These are phyloP conservation scores for Neoniphon sammara DNA, from an alignment of 2,797 vertebrate species.

Conservation along the genomic window DNA sequence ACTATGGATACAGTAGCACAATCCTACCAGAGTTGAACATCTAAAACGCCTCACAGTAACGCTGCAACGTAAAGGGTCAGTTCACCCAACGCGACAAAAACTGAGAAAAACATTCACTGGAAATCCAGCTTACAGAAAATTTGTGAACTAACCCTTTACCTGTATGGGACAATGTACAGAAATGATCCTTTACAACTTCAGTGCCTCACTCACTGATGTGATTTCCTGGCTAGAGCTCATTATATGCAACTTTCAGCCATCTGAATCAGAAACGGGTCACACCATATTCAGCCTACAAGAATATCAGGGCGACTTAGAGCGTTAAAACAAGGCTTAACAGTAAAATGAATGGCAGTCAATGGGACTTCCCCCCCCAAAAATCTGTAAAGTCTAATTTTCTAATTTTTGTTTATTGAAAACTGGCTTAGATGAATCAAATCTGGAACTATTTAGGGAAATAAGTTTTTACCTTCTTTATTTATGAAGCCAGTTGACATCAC, in stretches of 20 bases:
- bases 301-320: too few relatives aligned
- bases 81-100: background rate
- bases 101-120: background rate
- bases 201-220: background rate
- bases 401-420: too few relatives aligned
- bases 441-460: too few relatives aligned
- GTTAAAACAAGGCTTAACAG: too few relatives aligned
- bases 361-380: too few relatives aligned
- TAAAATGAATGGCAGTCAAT: too few relatives aligned
- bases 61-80: background rate
- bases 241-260: background rate
- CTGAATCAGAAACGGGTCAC: background rate
- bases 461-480: too few relatives aligned
- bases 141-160: conserved; percentile 11
- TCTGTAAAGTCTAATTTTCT: too few relatives aligned
- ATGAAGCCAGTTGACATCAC: too few relatives aligned
- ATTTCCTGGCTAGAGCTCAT: background rate
- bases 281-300: too few relatives aligned
- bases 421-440: too few relatives aligned
- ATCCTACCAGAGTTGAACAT: conserved; percentile 66
- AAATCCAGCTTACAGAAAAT: background rate
- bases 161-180: background rate
- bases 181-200: background rate
- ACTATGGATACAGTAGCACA: conserved; percentile 74
- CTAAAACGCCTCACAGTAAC: conserved; percentile 56